Conservation (phyloP, 2,888 invertebrate genomes). For the Abrostola tripartita region DNA sequence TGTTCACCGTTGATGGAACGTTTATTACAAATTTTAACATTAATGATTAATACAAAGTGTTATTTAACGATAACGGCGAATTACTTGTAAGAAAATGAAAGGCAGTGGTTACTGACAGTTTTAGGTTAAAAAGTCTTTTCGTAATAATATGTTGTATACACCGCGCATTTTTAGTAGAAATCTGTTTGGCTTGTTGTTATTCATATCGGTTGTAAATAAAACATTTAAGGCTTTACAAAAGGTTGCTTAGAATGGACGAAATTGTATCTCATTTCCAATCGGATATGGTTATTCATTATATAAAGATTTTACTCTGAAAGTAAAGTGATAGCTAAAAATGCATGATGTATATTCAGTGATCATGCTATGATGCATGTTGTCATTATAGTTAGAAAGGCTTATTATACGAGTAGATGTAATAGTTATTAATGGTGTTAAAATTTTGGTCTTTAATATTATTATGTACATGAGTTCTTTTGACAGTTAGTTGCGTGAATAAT, state of each 20-base stretch:
- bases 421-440: conserved; percentile 29
- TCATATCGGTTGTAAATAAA: background rate
- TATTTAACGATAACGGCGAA: conserved; percentile 78
- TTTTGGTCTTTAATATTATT: conserved; percentile 11
- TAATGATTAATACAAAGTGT: conserved; percentile 79
- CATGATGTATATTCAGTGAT: conserved; percentile 24
- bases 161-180: conserved; percentile 4
- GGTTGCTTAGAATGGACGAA: too few species aligned
- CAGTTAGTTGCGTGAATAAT: conserved; percentile 30
- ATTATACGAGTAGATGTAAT: conserved; percentile 32
- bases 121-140: conserved; percentile 67
- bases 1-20: conserved; percentile 88
- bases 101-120: conserved; percentile 81
- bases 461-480: conserved; percentile 17
- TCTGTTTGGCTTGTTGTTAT: background rate
- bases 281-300: conserved; percentile 2
- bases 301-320: conserved; percentile 13
- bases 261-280: too few species aligned
- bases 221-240: too few species aligned
- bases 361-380: conserved; percentile 36
- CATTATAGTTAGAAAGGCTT: conserved; percentile 36
- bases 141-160: conserved; percentile 13
- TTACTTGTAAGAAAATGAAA: conserved; percentile 71
- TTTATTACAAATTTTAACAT: conserved; percentile 82
- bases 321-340: background rate